Evolutionary conservation across 2,113 vertebrate genomes (phyloP).

Genomic region (Cyprinodon tularosa): DNA sequence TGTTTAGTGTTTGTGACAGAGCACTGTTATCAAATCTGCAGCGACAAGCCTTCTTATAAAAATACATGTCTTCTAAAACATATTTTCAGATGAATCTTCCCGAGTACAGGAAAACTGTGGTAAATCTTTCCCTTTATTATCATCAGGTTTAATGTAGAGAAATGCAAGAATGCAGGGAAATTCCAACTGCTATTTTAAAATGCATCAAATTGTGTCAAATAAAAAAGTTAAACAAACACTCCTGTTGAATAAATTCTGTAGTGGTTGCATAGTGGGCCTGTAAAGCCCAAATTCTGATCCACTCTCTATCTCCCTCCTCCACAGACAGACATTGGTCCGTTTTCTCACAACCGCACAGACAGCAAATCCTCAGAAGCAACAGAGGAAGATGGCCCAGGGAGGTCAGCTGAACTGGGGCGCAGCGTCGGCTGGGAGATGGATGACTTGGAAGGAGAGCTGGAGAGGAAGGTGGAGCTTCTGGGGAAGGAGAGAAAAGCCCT

Average conservation of each 20-base stretch:
- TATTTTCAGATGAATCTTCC: background rate
- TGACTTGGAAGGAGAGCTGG: slow-evolving; percentile 90
- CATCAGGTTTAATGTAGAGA: background rate
- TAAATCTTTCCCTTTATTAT: background rate
- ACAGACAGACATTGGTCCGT: slow-evolving; percentile 77
- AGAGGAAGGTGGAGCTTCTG: slow-evolving; percentile 89
- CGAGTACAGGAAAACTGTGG: background rate
- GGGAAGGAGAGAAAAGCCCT: slow-evolving; percentile 88
- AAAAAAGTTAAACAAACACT: background rate
- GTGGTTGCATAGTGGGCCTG: background rate
- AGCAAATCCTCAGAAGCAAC: slow-evolving; percentile 23
- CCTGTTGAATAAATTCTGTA: background rate
- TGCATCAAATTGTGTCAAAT: background rate
- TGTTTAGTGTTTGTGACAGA: background rate
- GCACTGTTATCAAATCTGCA: background rate
- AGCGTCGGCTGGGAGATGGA: slow-evolving; percentile 83
- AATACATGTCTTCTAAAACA: background rate
- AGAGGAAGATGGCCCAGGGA: slow-evolving; percentile 48
- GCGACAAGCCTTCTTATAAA: background rate
- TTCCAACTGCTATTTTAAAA: background rate
- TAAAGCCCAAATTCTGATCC: slow-evolving; percentile 15
- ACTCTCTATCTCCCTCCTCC: slow-evolving; percentile 29
- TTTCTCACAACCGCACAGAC: slow-evolving; percentile 74
- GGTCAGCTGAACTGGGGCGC: slow-evolving; percentile 39
- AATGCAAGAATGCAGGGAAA: background rate